Conservation (phyloP, 1,140 invertebrate genomes). For the Nixonia krombeini region DNA sequence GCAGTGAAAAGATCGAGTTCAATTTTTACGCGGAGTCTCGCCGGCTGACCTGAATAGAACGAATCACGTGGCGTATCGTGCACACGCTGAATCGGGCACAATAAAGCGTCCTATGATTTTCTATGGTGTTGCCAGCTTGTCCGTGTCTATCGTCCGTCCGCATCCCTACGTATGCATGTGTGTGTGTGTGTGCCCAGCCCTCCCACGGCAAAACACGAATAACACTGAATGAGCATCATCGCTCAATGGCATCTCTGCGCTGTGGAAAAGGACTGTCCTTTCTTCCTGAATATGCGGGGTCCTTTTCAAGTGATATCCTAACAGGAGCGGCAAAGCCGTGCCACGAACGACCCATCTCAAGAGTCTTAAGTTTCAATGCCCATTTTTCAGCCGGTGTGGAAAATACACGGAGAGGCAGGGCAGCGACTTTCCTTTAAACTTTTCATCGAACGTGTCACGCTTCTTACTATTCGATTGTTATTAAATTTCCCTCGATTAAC, state of each 20-base stretch:
- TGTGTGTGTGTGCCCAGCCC: neutral
- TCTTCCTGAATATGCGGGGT: neutral
- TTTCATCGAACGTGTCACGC: too few relatives aligned
- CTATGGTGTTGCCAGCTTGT: neutral
- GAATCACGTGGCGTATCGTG: too few relatives aligned
- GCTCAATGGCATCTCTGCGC: neutral
- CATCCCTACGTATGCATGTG: too few relatives aligned
- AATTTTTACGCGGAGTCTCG: too few relatives aligned
- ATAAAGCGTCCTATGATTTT: too few relatives aligned
- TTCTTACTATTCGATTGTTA: too few relatives aligned
- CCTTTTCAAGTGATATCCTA: neutral
- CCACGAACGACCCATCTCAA: conserved; percentile 48
- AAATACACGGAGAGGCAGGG: too few relatives aligned
- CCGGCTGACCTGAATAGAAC: neutral
- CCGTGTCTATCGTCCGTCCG: neutral
- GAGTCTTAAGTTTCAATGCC: conserved; percentile 57
- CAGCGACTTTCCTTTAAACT: too few relatives aligned
- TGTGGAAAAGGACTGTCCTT: neutral
- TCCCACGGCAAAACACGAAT: neutral
- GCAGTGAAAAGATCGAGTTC: too few relatives aligned
- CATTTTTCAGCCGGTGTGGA: neutral
- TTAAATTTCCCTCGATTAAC: too few relatives aligned
- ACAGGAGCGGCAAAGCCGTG: neutral
- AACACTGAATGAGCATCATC: neutral
- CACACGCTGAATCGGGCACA: too few relatives aligned